Base-by-base conservation (phyloP, 1,140 invertebrate species). In the Lepidotrigona ventralis region DNA sequence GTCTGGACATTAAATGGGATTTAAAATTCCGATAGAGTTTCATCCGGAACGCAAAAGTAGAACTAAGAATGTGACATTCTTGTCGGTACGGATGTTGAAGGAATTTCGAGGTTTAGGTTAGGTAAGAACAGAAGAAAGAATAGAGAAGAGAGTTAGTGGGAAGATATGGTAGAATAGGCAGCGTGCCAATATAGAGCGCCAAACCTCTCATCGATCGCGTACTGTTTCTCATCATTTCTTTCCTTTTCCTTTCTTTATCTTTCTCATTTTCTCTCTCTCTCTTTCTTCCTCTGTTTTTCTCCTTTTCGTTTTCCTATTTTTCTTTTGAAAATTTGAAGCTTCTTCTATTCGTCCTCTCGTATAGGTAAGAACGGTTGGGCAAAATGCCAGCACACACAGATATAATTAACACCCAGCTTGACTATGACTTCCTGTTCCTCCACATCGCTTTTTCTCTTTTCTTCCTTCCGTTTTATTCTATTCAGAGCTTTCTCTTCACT, bases 401-500 rank as follows among this genome's bases (percentile, higher is more conserved):
- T 90, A 86, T 91, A 91, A 90, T 91, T 91, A 91, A 91, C 91
- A 90, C 89, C 86, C 46, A 64, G 74, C 78, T 81, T 90, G 89
- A 85, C 79, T 83, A 80, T 72, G 83, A 85, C 85, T 29, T 54
- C 72, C 79, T 79, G 72, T 68, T 46, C 68, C 60, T 9, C 46
- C 79, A 23, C 19, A 58, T 53, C 64, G 54, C n/a, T 60, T 39
- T 11, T 63, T 5, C 14, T 69, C 58, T 60, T 11, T 29, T 6
- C 29, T 29, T 3, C 23, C 4, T 56, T 60, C 23, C 58, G 33
- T 51, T 73, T 66, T 53, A 14, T 77, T 58, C 33, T 17, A 68
- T 53, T 53, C 53, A 26, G 14, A 58, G 21, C 54, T 46, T 68
- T 68, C 72, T 58, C 63, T 26, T 12, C 33, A n/a, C n/a, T 39